Percentiles rank a stretch among this genome's conserved stretches.
Conservation (phyloP, 1,140 invertebrate genomes). For the Cheumatopsyche charites region DNA sequence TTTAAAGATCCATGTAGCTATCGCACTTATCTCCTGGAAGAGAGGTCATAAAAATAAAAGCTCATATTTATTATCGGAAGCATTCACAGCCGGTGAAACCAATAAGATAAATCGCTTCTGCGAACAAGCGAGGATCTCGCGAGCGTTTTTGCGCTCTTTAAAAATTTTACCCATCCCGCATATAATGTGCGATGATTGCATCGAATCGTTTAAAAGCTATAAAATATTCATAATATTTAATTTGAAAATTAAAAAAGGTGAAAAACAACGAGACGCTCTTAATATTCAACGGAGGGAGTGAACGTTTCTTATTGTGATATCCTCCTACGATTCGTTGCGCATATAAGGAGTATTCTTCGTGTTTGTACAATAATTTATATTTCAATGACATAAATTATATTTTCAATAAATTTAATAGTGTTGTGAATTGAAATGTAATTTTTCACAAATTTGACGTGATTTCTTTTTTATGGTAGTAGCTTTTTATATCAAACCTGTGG, state of each 20-base stretch:
- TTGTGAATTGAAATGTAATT: no score
- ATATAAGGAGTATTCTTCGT: no score
- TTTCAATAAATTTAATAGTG: no score
- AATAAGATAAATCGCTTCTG: slow-evolving; percentile 33
- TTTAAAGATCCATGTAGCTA: slow-evolving; percentile 38
- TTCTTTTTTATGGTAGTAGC: no score
- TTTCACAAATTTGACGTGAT: no score
- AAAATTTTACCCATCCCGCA: background rate
- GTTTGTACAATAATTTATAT: no score
- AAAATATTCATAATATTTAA: background rate
- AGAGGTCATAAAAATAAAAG: slow-evolving; percentile 31
- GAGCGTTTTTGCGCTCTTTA: slow-evolving; percentile 10
- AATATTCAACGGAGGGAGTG: no score
- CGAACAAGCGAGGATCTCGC: slow-evolving; percentile 11
- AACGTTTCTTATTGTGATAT: no score
- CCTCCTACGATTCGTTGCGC: no score
- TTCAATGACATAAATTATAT: no score
- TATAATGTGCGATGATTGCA: background rate
- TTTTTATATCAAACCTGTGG: no score
- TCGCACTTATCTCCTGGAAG: slow-evolving; percentile 34
- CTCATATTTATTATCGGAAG: slow-evolving; percentile 33
- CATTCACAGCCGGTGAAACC: slow-evolving; percentile 25
- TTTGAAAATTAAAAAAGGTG: background rate
- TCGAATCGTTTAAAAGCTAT: background rate
- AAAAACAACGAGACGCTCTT: background rate